Conservation (phyloP, 2,113 vertebrate species). For the Hippocampus comes region DNA sequence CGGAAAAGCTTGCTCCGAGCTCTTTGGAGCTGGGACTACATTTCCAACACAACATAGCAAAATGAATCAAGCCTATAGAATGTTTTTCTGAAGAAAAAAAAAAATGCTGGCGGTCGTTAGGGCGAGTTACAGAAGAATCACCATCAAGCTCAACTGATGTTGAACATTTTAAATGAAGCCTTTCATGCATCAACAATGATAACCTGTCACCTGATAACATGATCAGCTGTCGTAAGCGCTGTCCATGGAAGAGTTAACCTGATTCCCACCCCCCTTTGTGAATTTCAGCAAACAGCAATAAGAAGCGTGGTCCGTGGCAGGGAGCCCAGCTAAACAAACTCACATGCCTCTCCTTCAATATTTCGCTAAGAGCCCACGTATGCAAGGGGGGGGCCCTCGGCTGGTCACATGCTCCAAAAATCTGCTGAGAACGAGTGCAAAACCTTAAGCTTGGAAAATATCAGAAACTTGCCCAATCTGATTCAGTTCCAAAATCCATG, state of each 20-base stretch:
- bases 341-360: slow-evolving; percentile 66
- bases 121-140: neutral
- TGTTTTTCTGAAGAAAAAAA: slow-evolving; percentile 15
- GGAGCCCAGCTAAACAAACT: slow-evolving; percentile 65
- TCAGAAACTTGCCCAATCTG: slow-evolving; percentile 25
- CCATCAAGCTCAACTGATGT: neutral
- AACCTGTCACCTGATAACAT: too few species aligned
- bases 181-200: too few species aligned
- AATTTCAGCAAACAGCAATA: neutral
- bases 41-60: slow-evolving; percentile 15
- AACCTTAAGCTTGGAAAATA: slow-evolving; percentile 31
- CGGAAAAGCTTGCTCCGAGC: neutral
- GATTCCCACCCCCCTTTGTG: neutral
- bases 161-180: neutral
- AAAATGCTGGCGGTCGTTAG: neutral
- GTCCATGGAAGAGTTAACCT: too few species aligned
- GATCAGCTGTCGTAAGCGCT: too few species aligned
- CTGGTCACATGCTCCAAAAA: slow-evolving; percentile 60
- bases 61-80: slow-evolving; percentile 25
- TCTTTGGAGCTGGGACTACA: slow-evolving; percentile 14
- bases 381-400: slow-evolving; percentile 19
- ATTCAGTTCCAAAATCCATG: slow-evolving; percentile 12
- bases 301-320: slow-evolving; percentile 25
- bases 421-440: slow-evolving; percentile 23
- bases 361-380: slow-evolving; percentile 30